phyloP scores from a whole-genome alignment of 2,113 vertebrate genomes.

The Cyprinodon tularosa region DNA sequence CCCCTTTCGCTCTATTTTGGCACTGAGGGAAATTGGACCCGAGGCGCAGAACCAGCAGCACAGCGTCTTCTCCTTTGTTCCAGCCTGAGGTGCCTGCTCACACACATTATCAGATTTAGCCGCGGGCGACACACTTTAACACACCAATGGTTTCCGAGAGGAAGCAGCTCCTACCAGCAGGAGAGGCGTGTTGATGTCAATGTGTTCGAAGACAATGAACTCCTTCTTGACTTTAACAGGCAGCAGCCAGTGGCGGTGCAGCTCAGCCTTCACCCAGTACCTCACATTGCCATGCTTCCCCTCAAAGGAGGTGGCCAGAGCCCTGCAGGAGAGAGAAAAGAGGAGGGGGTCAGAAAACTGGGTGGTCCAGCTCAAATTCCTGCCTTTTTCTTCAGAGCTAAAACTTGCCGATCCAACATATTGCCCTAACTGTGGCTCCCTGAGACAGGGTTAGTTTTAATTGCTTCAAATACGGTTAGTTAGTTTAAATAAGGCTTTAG shows the following conservation, averaged over 20 bases:
- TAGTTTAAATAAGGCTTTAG: neutral
- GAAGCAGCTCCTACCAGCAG: conserved; percentile 86
- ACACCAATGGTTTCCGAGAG: neutral
- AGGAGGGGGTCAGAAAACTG: conserved; percentile 15
- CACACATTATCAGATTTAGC: conserved; percentile 15
- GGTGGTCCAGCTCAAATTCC: conserved; percentile 11
- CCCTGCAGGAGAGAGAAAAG: conserved; percentile 77
- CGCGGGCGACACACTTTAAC: neutral
- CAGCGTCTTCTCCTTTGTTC: conserved; percentile 97
- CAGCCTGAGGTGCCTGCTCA: conserved; percentile 93
- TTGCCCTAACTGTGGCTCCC: neutral
- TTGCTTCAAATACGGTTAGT: neutral
- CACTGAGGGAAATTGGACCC: conserved; percentile 98
- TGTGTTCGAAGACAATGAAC: conserved; percentile 99
- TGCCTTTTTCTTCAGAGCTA: neutral
- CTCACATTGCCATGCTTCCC: conserved; percentile 98
- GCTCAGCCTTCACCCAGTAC: conserved; percentile 98
- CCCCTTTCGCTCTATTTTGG: conserved; percentile 99
- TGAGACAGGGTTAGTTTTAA: conserved; percentile 1
- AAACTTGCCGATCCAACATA: neutral
- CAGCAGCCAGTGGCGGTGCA: conserved; percentile 96
- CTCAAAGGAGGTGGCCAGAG: conserved; percentile 99
- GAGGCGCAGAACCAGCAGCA: conserved; percentile 99
- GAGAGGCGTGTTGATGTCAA: conserved; percentile 99
- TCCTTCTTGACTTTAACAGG: conserved; percentile 98